Base-by-base conservation (phyloP, 2,888 invertebrate species). In the Pocota personata region DNA sequence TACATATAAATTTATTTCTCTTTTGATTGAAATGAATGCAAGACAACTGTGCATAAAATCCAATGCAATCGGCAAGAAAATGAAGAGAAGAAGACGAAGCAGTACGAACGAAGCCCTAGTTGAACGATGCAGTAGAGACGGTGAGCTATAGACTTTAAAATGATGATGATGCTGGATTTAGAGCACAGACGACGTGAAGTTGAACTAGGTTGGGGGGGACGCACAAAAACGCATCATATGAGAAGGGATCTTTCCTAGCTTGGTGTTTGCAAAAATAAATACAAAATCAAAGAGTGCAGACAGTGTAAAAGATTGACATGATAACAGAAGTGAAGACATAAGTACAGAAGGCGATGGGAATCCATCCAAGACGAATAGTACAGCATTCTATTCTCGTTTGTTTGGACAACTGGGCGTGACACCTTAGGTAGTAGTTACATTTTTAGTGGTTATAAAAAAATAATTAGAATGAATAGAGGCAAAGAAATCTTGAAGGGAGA, bases 161-260 rank as follows among this genome's bases (percentile, higher is more conserved):
- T 76, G 52, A 67, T 67, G 69, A 69, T 64, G 76, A 46, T 64
- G 82, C 64, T 82, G 50, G 57, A 82, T 82, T 71, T 76, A 64
- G 82, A 82, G 71, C 82, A 76, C 82, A 76, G 82, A 71, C 71
- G 64, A 60, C 52, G 73, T 80, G 66, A 66, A 80, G 80, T 73
- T 73, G 73, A 58, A 80, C 30, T 69, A 73, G 40, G 24, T 27
- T 16, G 14, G 48, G 37, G 14, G n/a, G 2, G 35, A 48, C 46
- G 48, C 66, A 24, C 50, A 8, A 50, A 8, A 32, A 48, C 12
- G 14, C 14, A 48, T 14, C 3, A 62, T 12, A 43, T 12, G 14
- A 14, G n/a, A n/a, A 43, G 40, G 27, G 10, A 62, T 46, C 19
- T 35, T 48, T 24, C 24, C 4, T 14, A 4, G 7, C 16, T 30